A percentile compares a stretch with the other conserved stretches of the same genome.
Conservation (phyloP, 2,113 vertebrate species). For the Callithrix jacchus region DNA sequence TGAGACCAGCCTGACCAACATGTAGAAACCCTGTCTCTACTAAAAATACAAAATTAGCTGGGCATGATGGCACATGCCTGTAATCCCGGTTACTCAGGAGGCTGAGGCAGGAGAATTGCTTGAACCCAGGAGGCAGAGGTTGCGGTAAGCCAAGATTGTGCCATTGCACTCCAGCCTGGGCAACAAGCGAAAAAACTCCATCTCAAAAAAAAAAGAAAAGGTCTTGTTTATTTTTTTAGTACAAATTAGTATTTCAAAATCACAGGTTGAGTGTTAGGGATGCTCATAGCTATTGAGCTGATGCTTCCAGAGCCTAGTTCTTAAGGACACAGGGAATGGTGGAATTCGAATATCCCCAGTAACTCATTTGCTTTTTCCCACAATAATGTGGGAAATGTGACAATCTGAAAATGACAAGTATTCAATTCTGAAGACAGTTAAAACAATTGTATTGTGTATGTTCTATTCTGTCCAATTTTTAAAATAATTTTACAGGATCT, state of each 20-base stretch:
- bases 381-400: too few species aligned
- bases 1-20: too few species aligned
- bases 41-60: too few species aligned
- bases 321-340: background rate
- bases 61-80: rapidly evolving
- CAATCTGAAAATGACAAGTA: background rate
- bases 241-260: background rate
- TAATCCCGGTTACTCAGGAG: too few species aligned
- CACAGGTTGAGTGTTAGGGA: background rate
- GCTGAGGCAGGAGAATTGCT: too few species aligned
- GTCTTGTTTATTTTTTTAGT: background rate
- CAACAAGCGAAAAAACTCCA: too few species aligned
- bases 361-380: background rate
- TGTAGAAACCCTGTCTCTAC: too few species aligned
- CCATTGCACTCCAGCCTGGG: too few species aligned
- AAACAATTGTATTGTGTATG: background rate
- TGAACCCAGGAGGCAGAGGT: too few species aligned
- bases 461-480: background rate
- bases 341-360: background rate
- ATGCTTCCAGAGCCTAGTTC: background rate
- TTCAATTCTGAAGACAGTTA: background rate
- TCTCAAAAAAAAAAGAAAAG: too few species aligned
- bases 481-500: background rate
- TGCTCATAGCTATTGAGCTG: background rate
- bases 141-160: too few species aligned